These are phyloP conservation scores for Anolis apletophallus DNA, from an alignment of 2,797 vertebrate genomes.

Conservation along the genomic window DNA sequence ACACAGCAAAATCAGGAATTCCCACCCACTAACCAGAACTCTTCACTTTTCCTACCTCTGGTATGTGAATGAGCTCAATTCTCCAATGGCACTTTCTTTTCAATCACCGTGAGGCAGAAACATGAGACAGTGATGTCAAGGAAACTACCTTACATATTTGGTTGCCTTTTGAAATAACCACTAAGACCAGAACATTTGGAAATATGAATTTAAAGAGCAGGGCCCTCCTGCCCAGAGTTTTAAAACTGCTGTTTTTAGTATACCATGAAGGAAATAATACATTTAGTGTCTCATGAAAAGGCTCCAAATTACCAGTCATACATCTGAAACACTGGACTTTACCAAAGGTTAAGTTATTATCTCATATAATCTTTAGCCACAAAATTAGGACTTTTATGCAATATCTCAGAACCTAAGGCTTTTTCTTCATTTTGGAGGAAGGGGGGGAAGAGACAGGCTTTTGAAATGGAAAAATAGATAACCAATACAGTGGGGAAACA, in stretches of 20 bases:
- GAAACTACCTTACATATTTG: background rate
- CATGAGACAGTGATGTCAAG: background rate
- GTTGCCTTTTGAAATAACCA: background rate
- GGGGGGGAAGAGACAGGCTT: conserved; percentile 1
- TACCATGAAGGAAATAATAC: background rate
- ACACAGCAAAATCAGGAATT: too few relatives aligned
- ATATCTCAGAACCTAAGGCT: background rate
- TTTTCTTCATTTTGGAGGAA: background rate
- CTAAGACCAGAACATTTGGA: too few relatives aligned
- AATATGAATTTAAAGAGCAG: background rate
- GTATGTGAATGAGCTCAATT: background rate
- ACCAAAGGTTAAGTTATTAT: background rate
- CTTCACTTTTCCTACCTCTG: too few relatives aligned
- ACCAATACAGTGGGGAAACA: background rate
- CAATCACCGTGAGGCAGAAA: background rate
- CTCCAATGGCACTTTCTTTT: background rate
- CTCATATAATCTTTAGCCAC: background rate
- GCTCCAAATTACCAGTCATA: background rate
- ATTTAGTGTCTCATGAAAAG: background rate
- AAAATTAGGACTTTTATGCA: background rate
- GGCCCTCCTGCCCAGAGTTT: background rate
- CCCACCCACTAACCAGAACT: background rate
- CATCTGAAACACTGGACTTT: conserved; percentile 2
- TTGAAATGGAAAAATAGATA: background rate
- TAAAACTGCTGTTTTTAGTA: background rate